Base-by-base conservation (phyloP, 2,888 invertebrate species). In the Slavum lentiscoides region DNA sequence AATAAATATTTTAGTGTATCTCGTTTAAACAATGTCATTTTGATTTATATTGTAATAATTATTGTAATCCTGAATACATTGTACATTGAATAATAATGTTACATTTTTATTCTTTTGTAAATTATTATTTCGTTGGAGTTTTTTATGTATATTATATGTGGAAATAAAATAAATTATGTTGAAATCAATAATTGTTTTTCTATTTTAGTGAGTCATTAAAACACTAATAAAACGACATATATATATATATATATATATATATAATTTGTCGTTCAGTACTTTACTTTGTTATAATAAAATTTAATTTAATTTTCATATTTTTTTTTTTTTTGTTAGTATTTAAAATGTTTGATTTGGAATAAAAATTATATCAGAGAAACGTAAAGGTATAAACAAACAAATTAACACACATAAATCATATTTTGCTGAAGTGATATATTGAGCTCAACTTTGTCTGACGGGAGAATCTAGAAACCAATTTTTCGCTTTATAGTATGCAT, bases 371-470 rank as follows among this genome's bases (percentile, higher is more conserved):
- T 37, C 64, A 39, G 49, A 4, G n/a, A 55, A 66, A 66, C 21
- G 58, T 13, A 37, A 58, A 37, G 11, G 6, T 21, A 67, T 8
- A 58, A 43, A 43, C 64, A 61, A 64, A 43, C 39, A 21, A 75
- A 75, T 75, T 75, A 75, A 66, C 39, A 58, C 66, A 67, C 66
- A 75, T 75, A 53, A 75, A 75, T 75, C 74, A 75, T 75, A 66
- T 39, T 39, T 58, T 58, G 19, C 21, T n/a, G 39, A 62, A 66
- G 23, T 75, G 58, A 75, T 66, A 67, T 75, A 67, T 75, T 43
- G 9, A 58, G 55, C 74, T 39, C 37, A 55, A 37, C 37, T 58
- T 70, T 58, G 39, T 67, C 39, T 39, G 58, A 67, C 39, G 21
- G 21, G 19, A 39, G 58, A 64, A 55, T 58, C 23, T 1, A 3